Evolutionary conservation across 2,797 vertebrate species (phyloP).

Genomic region (Micrastur ruficollis): DNA sequence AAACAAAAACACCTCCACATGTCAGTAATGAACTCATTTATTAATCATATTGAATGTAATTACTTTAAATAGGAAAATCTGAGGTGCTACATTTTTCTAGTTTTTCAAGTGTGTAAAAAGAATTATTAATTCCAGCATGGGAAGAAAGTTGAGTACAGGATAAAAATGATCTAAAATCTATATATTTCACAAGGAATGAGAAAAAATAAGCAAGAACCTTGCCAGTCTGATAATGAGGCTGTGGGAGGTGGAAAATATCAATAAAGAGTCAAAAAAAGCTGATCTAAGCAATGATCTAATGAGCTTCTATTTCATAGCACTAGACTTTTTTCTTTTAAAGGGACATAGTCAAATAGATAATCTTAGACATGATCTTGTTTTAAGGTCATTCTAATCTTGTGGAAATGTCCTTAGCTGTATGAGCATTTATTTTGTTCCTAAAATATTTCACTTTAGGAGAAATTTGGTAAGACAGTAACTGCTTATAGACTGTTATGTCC

Average conservation of each 20-base stretch:
- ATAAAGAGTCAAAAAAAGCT: slow-evolving; percentile 27
- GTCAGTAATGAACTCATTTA: neutral
- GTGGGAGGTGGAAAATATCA: slow-evolving; percentile 40
- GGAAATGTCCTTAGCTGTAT: neutral
- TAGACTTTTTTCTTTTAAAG: slow-evolving; percentile 16
- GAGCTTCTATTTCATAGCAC: neutral
- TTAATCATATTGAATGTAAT: slow-evolving; percentile 8
- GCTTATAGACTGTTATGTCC: neutral
- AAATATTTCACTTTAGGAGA: neutral
- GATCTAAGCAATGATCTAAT: slow-evolving; percentile 36
- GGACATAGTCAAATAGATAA: neutral
- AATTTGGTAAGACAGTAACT: neutral
- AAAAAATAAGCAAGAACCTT: slow-evolving; percentile 13
- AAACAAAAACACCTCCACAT: slow-evolving; percentile 1
- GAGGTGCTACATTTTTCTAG: neutral
- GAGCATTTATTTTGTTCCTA: neutral
- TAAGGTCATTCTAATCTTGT: neutral
- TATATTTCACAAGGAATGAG: slow-evolving; percentile 6
- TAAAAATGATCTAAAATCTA: slow-evolving; percentile 12
- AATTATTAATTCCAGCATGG: neutral
- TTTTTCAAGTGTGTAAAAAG: neutral
- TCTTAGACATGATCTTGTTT: neutral
- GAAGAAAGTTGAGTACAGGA: neutral
- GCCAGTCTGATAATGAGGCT: slow-evolving; percentile 6
- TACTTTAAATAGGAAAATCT: neutral